These are phyloP conservation scores for Urocynchramus pylzowi DNA, from an alignment of 2,113 vertebrate species.

Conservation along the genomic window DNA sequence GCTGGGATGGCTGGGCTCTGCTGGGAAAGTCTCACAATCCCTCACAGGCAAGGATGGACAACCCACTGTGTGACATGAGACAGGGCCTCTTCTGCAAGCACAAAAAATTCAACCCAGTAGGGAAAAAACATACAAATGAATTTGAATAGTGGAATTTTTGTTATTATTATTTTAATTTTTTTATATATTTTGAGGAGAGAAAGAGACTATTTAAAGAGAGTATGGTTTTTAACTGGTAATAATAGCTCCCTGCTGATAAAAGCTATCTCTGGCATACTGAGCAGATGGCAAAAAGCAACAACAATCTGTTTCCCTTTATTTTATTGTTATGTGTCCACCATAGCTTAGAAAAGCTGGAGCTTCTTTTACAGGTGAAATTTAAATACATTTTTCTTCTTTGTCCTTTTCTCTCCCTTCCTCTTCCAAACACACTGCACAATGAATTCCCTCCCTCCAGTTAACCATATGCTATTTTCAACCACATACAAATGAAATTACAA, in stretches of 20 bases:
- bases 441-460: neutral
- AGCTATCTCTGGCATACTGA: neutral
- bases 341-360: neutral
- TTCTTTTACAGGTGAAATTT: neutral
- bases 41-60: neutral
- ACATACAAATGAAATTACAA: neutral
- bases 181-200: neutral
- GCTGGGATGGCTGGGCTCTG: neutral
- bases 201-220: neutral
- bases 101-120: neutral
- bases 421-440: neutral
- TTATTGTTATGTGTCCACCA: neutral
- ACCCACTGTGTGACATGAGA: neutral
- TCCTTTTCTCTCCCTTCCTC: neutral
- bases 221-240: neutral
- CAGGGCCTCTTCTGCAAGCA: neutral
- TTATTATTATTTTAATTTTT: no score
- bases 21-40: neutral
- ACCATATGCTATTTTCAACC: neutral
- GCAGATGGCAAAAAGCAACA: neutral
- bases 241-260: neutral
- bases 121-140: neutral
- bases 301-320: conserved; percentile 5
- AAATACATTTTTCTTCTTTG: neutral
- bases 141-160: neutral